These are phyloP conservation scores for Pteromalus puparum DNA, from an alignment of 1,140 invertebrate genomes.

Conservation along the genomic window DNA sequence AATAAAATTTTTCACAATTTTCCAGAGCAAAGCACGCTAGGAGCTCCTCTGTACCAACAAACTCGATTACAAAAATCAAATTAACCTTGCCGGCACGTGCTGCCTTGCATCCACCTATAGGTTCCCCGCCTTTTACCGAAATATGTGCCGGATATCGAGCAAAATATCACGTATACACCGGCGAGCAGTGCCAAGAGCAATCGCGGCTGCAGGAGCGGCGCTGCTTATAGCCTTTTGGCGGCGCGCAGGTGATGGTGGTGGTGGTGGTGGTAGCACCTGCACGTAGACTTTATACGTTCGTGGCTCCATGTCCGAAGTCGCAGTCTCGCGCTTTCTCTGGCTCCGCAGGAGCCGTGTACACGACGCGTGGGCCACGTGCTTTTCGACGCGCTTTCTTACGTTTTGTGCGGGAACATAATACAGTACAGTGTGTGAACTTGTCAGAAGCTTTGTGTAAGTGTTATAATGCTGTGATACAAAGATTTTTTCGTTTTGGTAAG, in stretches of 20 bases:
- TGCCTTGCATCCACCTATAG: not conserved
- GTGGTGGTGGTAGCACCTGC: constrained; percentile 45
- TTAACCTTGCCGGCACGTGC: not conserved
- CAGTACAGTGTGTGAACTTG: not conserved
- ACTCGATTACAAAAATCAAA: no score
- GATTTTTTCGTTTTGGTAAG: no score
- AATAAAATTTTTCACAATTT: no score
- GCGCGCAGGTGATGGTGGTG: constrained; percentile 21
- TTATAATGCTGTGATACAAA: not conserved
- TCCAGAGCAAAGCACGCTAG: no score
- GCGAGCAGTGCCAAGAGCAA: not conserved
- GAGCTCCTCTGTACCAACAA: no score
- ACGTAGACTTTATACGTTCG: constrained; percentile 69
- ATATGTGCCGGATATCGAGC: not conserved
- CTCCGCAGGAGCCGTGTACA: constrained; percentile 59
- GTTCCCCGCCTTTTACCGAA: not conserved
- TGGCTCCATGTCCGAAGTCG: constrained; percentile 64
- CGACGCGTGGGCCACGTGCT: constrained; percentile 49
- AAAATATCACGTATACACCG: not conserved
- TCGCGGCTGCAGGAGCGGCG: not conserved
- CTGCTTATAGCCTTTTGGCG: not conserved
- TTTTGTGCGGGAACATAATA: not conserved
- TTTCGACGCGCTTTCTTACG: not conserved
- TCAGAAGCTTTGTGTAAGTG: not conserved
- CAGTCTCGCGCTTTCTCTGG: constrained; percentile 74